phyloP scores from a whole-genome alignment of 2,797 vertebrate species.

The Gadopsis marmoratus region DNA sequence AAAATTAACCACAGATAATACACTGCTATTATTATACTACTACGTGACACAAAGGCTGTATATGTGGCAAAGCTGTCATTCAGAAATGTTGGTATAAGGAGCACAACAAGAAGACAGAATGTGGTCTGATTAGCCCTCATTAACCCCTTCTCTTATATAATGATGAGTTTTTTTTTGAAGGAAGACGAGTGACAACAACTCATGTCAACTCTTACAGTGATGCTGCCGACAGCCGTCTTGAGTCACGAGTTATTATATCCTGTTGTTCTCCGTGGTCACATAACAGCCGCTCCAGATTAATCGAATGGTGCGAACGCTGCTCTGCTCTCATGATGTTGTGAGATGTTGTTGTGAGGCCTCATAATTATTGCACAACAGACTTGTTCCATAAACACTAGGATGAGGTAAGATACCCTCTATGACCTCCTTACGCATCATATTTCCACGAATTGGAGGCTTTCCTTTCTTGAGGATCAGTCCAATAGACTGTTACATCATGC shows the following conservation, averaged over 20 bases:
- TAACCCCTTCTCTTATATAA: background rate
- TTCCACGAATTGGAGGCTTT: slow-evolving; percentile 1
- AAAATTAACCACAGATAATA: background rate
- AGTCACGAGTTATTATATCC: slow-evolving; percentile 26
- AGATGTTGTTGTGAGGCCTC: background rate
- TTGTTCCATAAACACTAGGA: background rate
- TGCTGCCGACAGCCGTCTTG: slow-evolving; percentile 6
- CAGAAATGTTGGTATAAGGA: background rate
- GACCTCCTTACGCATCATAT: background rate
- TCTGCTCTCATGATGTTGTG: slow-evolving; percentile 4
- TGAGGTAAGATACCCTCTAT: slow-evolving; percentile 18
- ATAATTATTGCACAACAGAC: slow-evolving; percentile 19
- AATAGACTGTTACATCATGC: slow-evolving; percentile 24
- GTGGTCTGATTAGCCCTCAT: background rate
- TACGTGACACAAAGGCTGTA: background rate
- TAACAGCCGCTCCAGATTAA: background rate
- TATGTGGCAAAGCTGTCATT: background rate
- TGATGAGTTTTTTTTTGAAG: background rate
- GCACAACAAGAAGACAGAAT: background rate
- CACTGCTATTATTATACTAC: no score
- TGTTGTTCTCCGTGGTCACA: slow-evolving; percentile 4
- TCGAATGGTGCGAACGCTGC: background rate
- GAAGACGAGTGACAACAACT: background rate
- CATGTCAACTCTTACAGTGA: background rate
- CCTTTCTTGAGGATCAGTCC: background rate